A percentile compares a stretch with the other conserved stretches of the same genome.
phyloP scores from a whole-genome alignment of 2,113 vertebrate genomes.

The Rhinopomastus cyanomelas region DNA sequence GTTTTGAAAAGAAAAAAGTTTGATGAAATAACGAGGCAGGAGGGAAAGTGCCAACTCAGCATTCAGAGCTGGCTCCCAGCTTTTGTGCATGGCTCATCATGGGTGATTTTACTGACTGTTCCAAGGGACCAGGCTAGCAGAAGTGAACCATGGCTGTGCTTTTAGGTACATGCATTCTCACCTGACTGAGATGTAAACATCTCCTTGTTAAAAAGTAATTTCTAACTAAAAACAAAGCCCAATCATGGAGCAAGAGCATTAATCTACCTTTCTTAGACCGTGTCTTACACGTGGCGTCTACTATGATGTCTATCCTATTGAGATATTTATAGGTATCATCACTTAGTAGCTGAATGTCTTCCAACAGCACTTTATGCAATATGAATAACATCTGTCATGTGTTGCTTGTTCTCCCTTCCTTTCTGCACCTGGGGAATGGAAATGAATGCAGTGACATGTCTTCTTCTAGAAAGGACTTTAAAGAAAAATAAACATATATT shows the following conservation, averaged over 20 bases:
- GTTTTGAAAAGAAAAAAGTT: neutral
- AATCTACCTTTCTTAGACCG: neutral
- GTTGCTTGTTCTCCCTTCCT: conserved; percentile 14
- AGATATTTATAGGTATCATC: neutral
- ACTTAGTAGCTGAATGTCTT: neutral
- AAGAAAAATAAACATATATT: neutral
- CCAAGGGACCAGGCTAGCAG: neutral
- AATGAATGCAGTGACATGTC: conserved; percentile 7
- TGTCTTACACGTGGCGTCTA: neutral
- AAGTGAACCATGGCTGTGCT: neutral
- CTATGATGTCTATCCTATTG: neutral
- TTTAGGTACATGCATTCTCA: neutral
- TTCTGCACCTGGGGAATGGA: neutral
- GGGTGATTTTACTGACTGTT: neutral
- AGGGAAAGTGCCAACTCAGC: neutral
- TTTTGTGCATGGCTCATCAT: neutral
- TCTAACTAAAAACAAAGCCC: neutral
- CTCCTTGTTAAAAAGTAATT: neutral
- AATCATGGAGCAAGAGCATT: neutral
- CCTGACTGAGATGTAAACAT: neutral
- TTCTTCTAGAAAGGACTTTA: neutral
- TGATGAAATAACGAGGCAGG: neutral
- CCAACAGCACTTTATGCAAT: neutral
- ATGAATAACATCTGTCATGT: neutral
- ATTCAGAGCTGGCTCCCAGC: neutral